Base-by-base conservation (phyloP, 2,797 vertebrate genomes). In the Oophaga sylvatica region DNA sequence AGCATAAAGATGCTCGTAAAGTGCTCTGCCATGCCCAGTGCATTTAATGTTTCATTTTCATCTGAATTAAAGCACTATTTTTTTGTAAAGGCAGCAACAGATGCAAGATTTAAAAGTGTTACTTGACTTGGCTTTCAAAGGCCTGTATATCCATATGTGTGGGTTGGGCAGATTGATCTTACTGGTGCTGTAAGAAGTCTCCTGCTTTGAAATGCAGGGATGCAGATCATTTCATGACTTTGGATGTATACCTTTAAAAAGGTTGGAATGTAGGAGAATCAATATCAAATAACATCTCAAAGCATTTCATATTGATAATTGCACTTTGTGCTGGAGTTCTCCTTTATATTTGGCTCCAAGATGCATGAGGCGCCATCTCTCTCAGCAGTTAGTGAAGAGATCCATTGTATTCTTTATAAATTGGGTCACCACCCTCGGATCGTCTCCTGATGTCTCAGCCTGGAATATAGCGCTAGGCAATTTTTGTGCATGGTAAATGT, bases 361-460 rank as follows among this genome's bases (percentile, higher is more conserved):
- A 26, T 41, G 67, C 22, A 56, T 13, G 56, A 71, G 19, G 13
- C 53, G 12, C 0, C 13, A 83, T 56, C 31, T 68, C 20, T n/a
- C 19, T 7, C 57, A 79, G 29, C 41, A 13, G 31, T 59, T 41
- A 65, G 79, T 63, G 20, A 35, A 29, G 10, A 45, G 70, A 75
- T 41, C 35, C 70, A 59, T 6, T n/a, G 6, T 56, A 45, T 60
- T 45, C 82, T n/a, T 75, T 17, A 84, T 84, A 35, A 75, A 76
- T 35, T 62, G 35, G 71, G 83, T 84, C 71, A 84, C 71, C 83
- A n/a, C 12, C 71, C 83, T 75, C 15, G 10, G 35, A 63, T 84
- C 41, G 10, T 65, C 83, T 84, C 31, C 41, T 12, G 41, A 53
- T 45, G 83, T 77, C 71, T 84, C 57, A 57, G 57, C 57, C 71